Percentiles rank a stretch among this genome's conserved stretches.
phyloP scores from a whole-genome alignment of 2,797 vertebrate species.

The Gobio occitaniae region DNA sequence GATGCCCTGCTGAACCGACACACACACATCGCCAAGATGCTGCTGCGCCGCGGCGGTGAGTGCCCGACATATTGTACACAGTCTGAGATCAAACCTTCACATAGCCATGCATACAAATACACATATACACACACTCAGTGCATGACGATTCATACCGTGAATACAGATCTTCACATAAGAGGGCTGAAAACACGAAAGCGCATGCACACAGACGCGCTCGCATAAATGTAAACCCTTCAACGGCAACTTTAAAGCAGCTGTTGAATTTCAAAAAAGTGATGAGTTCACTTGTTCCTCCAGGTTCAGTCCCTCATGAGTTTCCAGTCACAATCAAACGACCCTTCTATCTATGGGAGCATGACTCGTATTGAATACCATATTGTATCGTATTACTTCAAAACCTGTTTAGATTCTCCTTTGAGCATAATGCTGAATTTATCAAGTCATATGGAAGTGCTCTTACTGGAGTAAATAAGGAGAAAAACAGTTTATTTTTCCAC shows the following conservation, averaged over 20 bases:
- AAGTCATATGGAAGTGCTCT: constrained; percentile 36
- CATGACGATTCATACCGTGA: neutral
- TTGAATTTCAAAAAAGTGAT: constrained; percentile 50
- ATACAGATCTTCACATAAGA: constrained; percentile 14
- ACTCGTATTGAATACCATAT: constrained; percentile 39
- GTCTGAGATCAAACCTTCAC: neutral
- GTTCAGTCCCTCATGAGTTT: constrained; percentile 52
- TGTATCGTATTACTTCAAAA: constrained; percentile 41
- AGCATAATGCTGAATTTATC: constrained; percentile 47
- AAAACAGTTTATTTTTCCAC: constrained; percentile 41
- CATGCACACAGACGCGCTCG: constrained; percentile 6
- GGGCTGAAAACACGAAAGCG: constrained; percentile 18
- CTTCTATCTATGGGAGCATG: constrained; percentile 36
- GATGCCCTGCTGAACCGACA: constrained; percentile 90
- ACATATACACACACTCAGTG: neutral
- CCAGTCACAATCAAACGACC: constrained; percentile 40
- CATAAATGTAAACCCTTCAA: constrained; percentile 21
- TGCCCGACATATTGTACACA: constrained; percentile 20
- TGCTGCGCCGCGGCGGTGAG: constrained; percentile 83
- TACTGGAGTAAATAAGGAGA: constrained; percentile 36
- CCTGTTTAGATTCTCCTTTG: constrained; percentile 43
- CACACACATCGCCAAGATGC: constrained; percentile 88
- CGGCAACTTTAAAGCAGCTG: constrained; percentile 37
- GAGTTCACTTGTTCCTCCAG: constrained; percentile 39
- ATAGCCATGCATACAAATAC: neutral